Evolutionary conservation across 2,888 invertebrate species (phyloP), one percentile per base, ranked within the genome.

Genomic region (Hermodice carunculata): DNA sequence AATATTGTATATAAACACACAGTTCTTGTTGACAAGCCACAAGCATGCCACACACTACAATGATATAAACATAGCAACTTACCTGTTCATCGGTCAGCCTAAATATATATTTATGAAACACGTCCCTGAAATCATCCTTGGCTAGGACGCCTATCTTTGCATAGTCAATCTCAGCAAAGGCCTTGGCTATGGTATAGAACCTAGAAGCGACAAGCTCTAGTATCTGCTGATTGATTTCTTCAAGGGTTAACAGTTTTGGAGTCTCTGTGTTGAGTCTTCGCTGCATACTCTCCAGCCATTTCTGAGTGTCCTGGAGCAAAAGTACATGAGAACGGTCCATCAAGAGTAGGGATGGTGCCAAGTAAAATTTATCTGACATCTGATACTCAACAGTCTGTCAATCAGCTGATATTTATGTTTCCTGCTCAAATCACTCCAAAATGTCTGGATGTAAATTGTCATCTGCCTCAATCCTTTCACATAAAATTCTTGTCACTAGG

Each of bases 51-150:
- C 19, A 19, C 11, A 14, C 11, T 46, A 8, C 19, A 19, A 46
- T 17, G 19, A 4, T n/a, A 26, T 34, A 14, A n/a, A 17, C 28
- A 60, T 11, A 24, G 5, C 8, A 8, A 17, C 52, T 5, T 62
- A 83, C 84, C 81, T 82, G 82, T 29, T 82, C 81, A 71, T 80
- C 78, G 31, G 75, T 76, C 29, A 83, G 62, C 46, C 80, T 67
- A 56, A 83, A 71, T 31, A 76, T 59, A 42, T 75, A 69, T 44
- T 78, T 78, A 56, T 75, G 70, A 17, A 84, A 53, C 5, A 82
- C 66, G 31, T 72, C 71, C 17, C 58, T 58, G 66, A 77, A 77
- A 54, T 76, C 73, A 4, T 71, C 70, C 24, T 78, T 73, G 17
- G 82, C 70, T 3, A 81, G 78, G 1, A 83, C 84, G 8, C 77